phyloP scores from a whole-genome alignment of 2,888 invertebrate species.

The Netelia melanura region DNA sequence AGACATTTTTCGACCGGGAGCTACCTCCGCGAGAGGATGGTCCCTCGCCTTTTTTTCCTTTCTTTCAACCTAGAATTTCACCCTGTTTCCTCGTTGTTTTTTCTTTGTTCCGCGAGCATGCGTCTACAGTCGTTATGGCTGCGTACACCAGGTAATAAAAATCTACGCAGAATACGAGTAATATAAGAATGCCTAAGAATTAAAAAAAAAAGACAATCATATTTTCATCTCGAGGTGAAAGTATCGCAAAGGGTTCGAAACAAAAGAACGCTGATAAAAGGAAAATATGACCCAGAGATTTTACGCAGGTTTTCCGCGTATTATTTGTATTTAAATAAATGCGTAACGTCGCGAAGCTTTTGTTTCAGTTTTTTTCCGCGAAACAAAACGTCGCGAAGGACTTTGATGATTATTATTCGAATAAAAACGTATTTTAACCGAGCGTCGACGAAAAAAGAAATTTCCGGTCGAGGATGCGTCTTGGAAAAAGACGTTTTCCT shows the following conservation, averaged over 20 bases:
- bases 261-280: slow-evolving; percentile 47
- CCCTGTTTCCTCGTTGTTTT: not conserved
- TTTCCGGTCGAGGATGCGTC: slow-evolving; percentile 15
- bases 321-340: slow-evolving; percentile 28
- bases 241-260: slow-evolving; percentile 1
- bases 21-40: slow-evolving; percentile 12
- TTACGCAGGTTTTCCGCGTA: slow-evolving; percentile 47
- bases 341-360: slow-evolving; percentile 11
- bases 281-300: slow-evolving; percentile 59
- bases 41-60: slow-evolving; percentile 15
- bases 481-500: slow-evolving; percentile 1
- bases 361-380: not conserved
- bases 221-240: slow-evolving; percentile 40
- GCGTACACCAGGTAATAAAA: slow-evolving; percentile 64
- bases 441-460: not conserved
- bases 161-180: slow-evolving; percentile 47
- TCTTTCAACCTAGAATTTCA: slow-evolving; percentile 42
- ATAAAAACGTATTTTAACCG: slow-evolving; percentile 17
- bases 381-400: slow-evolving; percentile 12
- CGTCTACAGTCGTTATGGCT: slow-evolving; percentile 40
- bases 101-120: slow-evolving; percentile 1
- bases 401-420: not conserved
- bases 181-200: slow-evolving; percentile 19
- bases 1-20: slow-evolving; percentile 48
- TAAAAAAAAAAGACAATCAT: not conserved